Conservation (phyloP, 2,797 vertebrate genomes). For the Mus spretus region DNA sequence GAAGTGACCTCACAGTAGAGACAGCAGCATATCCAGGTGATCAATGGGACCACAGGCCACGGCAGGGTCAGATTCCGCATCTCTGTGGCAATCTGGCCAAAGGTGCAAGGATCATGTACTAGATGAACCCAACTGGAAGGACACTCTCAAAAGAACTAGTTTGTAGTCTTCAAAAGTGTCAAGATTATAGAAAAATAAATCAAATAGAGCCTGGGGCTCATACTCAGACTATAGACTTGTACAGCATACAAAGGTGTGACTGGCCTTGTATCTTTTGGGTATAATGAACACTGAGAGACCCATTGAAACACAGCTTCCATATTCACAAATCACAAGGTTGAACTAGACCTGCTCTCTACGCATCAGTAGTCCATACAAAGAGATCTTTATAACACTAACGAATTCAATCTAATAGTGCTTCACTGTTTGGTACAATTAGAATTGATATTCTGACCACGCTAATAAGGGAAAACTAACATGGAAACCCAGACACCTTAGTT, state of each 20-base stretch:
- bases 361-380: conserved; percentile 9
- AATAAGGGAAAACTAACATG: conserved; percentile 33
- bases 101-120: conserved; percentile 36
- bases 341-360: neutral
- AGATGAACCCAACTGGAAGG: conserved; percentile 22
- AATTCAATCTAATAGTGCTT: conserved; percentile 1
- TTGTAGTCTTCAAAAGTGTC: conserved; percentile 51
- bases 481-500: conserved; percentile 37
- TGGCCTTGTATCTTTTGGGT: conserved; percentile 39
- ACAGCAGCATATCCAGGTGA: conserved; percentile 4
- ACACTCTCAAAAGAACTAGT: conserved; percentile 45
- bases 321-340: neutral
- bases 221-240: neutral
- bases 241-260: neutral
- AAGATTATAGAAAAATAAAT: conserved; percentile 31
- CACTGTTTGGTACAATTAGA: neutral
- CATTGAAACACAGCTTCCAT: neutral
- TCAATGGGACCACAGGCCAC: neutral
- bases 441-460: neutral
- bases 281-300: neutral
- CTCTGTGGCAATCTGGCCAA: neutral
- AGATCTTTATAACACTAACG: conserved; percentile 34
- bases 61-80: neutral
- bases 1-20: neutral
- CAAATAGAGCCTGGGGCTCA: neutral